These are phyloP conservation scores for Morone chrysops DNA, from an alignment of 2,113 vertebrate genomes.

Conservation along the genomic window DNA sequence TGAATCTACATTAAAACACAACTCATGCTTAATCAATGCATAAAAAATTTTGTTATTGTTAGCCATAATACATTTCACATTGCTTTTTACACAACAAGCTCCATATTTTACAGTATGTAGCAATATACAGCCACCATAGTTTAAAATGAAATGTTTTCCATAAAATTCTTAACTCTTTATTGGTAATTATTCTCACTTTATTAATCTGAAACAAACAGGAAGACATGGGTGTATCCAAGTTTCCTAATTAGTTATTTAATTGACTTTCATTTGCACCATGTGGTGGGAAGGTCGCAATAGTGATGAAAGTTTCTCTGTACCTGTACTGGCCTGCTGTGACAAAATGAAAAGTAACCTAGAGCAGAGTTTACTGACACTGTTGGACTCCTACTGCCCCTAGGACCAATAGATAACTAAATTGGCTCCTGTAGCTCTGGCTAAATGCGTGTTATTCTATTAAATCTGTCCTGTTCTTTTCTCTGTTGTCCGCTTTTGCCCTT, in stretches of 20 bases:
- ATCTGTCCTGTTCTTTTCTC: slow-evolving; percentile 65
- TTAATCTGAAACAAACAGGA: slow-evolving; percentile 4
- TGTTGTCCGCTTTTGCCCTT: slow-evolving; percentile 58
- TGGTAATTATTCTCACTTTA: slow-evolving; percentile 1
- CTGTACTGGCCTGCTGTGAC: slow-evolving; percentile 47
- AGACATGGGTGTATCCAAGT: background rate
- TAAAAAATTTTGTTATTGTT: background rate
- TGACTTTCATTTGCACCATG: slow-evolving; percentile 28
- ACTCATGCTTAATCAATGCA: background rate
- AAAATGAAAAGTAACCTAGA: slow-evolving; percentile 56
- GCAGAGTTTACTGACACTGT: slow-evolving; percentile 49
- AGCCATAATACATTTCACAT: background rate
- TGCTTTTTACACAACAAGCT: background rate
- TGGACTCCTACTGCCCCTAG: slow-evolving; percentile 54
- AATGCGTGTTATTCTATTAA: slow-evolving; percentile 78
- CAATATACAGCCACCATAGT: background rate
- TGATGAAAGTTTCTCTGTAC: slow-evolving; percentile 44
- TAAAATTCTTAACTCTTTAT: background rate
- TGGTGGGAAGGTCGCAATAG: background rate
- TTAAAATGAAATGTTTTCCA: background rate
- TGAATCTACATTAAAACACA: background rate
- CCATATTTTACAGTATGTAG: background rate
- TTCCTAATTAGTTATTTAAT: background rate
- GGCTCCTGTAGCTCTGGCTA: slow-evolving; percentile 62
- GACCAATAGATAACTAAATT: slow-evolving; percentile 71